phyloP scores from a whole-genome alignment of 2,113 vertebrate species.

The Centrocercus urophasianus region DNA sequence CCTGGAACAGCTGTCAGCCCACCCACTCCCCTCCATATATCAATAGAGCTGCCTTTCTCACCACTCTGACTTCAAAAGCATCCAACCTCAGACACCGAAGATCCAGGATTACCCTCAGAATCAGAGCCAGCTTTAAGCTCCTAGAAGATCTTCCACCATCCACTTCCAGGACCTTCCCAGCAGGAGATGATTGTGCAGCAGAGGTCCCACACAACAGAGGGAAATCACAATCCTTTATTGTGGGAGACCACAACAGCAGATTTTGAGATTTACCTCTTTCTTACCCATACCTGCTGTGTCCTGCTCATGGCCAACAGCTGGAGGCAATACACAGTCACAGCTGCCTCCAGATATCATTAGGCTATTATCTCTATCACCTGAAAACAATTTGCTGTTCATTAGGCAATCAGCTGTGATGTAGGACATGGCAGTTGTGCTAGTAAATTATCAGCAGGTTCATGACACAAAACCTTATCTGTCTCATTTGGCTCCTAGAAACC shows the following conservation, averaged over 20 bases:
- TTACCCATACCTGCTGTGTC: rapidly evolving
- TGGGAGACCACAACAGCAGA: rapidly evolving
- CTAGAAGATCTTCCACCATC: not conserved
- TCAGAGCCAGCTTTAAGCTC: not conserved
- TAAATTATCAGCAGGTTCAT: slow-evolving; percentile 2
- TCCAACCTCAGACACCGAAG: not conserved
- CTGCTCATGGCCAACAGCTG: not conserved
- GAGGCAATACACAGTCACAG: rapidly evolving
- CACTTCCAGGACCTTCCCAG: not conserved
- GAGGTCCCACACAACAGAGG: rapidly evolving
- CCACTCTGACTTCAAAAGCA: not conserved
- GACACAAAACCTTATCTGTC: not conserved
- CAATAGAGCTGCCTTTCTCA: not conserved
- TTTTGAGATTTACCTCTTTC: not conserved
- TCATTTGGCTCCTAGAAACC: not conserved
- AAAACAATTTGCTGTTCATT: slow-evolving; percentile 44
- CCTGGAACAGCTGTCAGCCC: not conserved
- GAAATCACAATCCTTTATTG: not conserved
- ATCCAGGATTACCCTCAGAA: not conserved
- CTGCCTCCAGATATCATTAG: not conserved
- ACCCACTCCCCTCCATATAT: not conserved
- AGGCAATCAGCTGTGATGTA: slow-evolving; percentile 20
- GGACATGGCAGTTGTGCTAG: not conserved
- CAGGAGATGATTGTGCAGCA: not conserved
- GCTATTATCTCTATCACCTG: slow-evolving; percentile 11